Conservation (phyloP, 2,113 vertebrate genomes). For the Haemorhous mexicanus region DNA sequence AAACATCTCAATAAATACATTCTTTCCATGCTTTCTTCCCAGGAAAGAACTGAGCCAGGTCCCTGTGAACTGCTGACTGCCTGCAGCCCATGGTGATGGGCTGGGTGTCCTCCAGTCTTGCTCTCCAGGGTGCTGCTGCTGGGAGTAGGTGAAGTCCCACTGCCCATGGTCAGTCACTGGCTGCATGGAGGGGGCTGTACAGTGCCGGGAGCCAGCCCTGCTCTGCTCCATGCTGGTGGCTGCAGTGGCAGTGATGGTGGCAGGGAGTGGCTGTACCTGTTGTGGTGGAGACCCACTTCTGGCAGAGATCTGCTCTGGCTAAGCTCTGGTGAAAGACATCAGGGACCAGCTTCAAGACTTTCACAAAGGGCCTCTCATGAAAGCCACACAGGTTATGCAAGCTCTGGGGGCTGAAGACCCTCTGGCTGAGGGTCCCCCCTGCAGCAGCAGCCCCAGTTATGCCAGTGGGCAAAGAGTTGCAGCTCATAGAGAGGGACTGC, state of each 20-base stretch:
- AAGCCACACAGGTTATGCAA: background rate
- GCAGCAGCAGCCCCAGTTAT: constrained; percentile 57
- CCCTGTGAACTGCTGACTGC: background rate
- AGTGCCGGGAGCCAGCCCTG: background rate
- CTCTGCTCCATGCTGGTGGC: background rate
- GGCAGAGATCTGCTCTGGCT: background rate
- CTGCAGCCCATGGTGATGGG: background rate
- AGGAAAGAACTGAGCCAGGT: background rate
- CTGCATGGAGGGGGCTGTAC: rapidly evolving
- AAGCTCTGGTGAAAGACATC: constrained; percentile 57
- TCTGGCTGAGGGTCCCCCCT: background rate
- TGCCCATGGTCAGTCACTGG: rapidly evolving
- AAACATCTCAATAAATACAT: background rate
- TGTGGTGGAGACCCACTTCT: constrained; percentile 26
- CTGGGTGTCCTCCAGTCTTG: background rate
- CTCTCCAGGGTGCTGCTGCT: background rate
- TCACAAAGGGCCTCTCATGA: background rate
- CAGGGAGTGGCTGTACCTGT: background rate
- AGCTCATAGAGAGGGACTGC: constrained; percentile 49
- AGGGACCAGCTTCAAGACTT: constrained; percentile 38
- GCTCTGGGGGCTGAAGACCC: background rate
- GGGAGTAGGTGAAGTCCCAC: no score
- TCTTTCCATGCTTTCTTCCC: background rate
- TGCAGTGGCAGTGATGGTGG: background rate
- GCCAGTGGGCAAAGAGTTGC: background rate